phyloP scores from a whole-genome alignment of 2,888 invertebrate species.

The Heteromurus nitidus region DNA sequence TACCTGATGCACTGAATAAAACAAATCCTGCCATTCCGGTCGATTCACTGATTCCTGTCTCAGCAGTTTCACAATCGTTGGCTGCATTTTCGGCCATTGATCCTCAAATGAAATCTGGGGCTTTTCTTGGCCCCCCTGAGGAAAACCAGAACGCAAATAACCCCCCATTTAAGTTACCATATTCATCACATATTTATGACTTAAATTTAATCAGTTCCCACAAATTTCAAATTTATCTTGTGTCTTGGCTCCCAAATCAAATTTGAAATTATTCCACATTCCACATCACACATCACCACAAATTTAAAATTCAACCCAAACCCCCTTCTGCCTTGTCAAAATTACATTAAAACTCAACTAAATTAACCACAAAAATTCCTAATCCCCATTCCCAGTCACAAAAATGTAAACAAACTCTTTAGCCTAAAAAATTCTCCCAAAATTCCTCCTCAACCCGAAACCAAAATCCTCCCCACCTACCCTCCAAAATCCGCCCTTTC shows the following conservation, averaged over 20 bases:
- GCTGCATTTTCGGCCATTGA: slow-evolving; percentile 97
- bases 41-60: slow-evolving; percentile 95
- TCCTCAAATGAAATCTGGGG: slow-evolving; percentile 93
- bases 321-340: no score
- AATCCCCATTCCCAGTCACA: neutral
- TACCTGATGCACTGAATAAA: slow-evolving; percentile 95
- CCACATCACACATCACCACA: neutral
- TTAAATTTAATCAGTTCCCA: no score
- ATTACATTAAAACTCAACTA: neutral
- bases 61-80: slow-evolving; percentile 93
- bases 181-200: no score
- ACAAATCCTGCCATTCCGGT: slow-evolving; percentile 97
- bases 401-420: slow-evolving; percentile 2
- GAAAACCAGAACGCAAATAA: no score
- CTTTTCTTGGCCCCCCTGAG: slow-evolving; percentile 80
- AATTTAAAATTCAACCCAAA: neutral
- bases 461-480: neutral
- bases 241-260: neutral
- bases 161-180: neutral
- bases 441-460: neutral
- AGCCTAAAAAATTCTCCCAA: neutral
- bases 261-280: no score
- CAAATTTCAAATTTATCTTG: no score
- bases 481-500: neutral
- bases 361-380: neutral